Evolutionary conservation across 37 sponge, comb jelly and placozoan genomes (phyloP).

Genomic region (Haliclona indistincta): DNA sequence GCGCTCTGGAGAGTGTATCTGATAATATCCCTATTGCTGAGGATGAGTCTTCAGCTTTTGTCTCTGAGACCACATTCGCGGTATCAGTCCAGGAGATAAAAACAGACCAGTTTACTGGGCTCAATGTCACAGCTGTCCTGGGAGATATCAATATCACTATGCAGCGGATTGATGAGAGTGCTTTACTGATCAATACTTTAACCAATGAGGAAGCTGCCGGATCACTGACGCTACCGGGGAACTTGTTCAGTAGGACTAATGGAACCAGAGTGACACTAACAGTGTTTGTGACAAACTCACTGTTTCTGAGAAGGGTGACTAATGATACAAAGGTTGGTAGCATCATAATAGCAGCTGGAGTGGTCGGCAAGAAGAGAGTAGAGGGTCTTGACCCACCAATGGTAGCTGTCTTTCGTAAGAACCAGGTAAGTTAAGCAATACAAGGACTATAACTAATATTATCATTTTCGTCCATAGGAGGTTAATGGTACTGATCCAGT

Average conservation of each 20-base stretch:
- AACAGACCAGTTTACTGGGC: not conserved
- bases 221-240: slow-evolving; percentile 11
- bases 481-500: slow-evolving; percentile 4
- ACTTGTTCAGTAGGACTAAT: no score
- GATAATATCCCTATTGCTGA: slow-evolving; percentile 10
- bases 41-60: not conserved
- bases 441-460: no score
- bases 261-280: slow-evolving; percentile 1
- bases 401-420: slow-evolving; percentile 6
- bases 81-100: slow-evolving; percentile 26
- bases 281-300: slow-evolving; percentile 11
- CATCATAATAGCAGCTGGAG: slow-evolving; percentile 11
- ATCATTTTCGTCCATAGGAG: not conserved
- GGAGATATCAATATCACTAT: not conserved
- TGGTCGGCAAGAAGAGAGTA: slow-evolving; percentile 4
- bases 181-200: no score
- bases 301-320: slow-evolving; percentile 19
- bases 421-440: not conserved
- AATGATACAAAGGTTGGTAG: slow-evolving; percentile 12
- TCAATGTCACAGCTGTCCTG: not conserved
- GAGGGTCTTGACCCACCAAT: slow-evolving; percentile 9
- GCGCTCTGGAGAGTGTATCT: not conserved
- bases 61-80: slow-evolving; percentile 14
- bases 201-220: not conserved
- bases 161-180: no score